Percentiles rank a stretch among this genome's conserved stretches.
Evolutionary conservation across 1,140 invertebrate genomes (phyloP).

Genomic region (Drosophila willistoni): DNA sequence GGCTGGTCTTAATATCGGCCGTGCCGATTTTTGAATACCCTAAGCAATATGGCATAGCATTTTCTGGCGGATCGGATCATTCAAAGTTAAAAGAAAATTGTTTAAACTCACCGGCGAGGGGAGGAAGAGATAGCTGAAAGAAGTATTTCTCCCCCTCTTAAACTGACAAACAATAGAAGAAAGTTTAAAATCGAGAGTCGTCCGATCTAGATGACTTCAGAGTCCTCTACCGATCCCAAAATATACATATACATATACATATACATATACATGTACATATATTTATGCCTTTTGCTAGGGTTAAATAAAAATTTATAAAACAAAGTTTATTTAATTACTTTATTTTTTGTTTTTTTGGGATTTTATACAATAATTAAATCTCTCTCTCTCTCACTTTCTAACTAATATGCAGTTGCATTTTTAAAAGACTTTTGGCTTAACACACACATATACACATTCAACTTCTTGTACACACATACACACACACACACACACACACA

Average conservation of each 20-base stretch:
- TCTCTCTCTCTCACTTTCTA: neutral
- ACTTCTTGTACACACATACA: neutral
- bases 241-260: too few species aligned
- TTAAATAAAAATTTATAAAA: constrained; percentile 8
- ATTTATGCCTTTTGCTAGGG: neutral
- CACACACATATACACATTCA: constrained; percentile 11
- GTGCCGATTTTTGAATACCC: neutral
- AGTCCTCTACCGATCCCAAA: too few species aligned
- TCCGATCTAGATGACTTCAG: too few species aligned
- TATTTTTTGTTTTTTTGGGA: constrained; percentile 14
- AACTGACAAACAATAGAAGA: too few species aligned
- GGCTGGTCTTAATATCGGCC: neutral
- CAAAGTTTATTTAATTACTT: constrained; percentile 22
- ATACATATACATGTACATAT: too few species aligned
- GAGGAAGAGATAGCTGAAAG: too few species aligned
- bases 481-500: constrained; percentile 22
- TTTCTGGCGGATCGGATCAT: neutral
- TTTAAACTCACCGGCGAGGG: too few species aligned
- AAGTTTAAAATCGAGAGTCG: too few species aligned
- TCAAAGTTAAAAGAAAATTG: too few species aligned
- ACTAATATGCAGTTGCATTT: constrained; percentile 70
- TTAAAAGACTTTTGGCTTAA: constrained; percentile 55
- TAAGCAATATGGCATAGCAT: neutral
- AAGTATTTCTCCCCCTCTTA: too few species aligned
- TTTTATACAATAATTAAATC: constrained; percentile 37